These are phyloP conservation scores for Meteorus colon DNA, from an alignment of 2,888 invertebrate genomes.

Conservation along the genomic window DNA sequence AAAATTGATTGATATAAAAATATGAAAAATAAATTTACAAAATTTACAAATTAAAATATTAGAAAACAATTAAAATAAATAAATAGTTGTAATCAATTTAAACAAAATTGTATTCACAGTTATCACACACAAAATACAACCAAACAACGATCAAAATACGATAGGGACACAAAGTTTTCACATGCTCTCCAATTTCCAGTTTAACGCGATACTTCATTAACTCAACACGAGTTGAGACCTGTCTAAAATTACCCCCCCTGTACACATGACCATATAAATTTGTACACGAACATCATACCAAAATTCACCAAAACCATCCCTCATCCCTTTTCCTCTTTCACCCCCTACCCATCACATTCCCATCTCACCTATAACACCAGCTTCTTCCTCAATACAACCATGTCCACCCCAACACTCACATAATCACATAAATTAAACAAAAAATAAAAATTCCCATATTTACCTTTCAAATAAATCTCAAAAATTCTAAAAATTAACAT, in stretches of 20 bases:
- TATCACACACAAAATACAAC: background rate
- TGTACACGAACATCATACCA: background rate
- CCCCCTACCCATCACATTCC: background rate
- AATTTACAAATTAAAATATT: too few species aligned
- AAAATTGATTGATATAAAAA: too few species aligned
- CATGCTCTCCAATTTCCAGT: conserved; percentile 62
- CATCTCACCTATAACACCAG: background rate
- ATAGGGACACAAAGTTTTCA: conserved; percentile 30
- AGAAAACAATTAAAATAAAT: background rate
- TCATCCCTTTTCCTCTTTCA: background rate
- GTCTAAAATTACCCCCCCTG: conserved; percentile 37
- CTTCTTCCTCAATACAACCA: too few species aligned
- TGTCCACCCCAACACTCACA: too few species aligned
- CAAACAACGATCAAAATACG: conserved; percentile 22
- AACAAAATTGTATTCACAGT: background rate
- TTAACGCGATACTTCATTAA: conserved; percentile 70
- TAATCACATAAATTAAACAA: too few species aligned
- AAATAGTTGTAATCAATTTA: conserved; percentile 21
- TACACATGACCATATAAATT: conserved; percentile 17
- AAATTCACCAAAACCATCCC: background rate
- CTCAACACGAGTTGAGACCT: conserved; percentile 54
- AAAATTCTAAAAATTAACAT: too few species aligned
- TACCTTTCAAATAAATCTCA: too few species aligned
- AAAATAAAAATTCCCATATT: too few species aligned
- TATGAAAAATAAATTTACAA: too few species aligned